A percentile compares a stretch with the other conserved stretches of the same genome.
These are phyloP conservation scores for Scomber scombrus DNA, from an alignment of 2,113 vertebrate species.

Conservation along the genomic window DNA sequence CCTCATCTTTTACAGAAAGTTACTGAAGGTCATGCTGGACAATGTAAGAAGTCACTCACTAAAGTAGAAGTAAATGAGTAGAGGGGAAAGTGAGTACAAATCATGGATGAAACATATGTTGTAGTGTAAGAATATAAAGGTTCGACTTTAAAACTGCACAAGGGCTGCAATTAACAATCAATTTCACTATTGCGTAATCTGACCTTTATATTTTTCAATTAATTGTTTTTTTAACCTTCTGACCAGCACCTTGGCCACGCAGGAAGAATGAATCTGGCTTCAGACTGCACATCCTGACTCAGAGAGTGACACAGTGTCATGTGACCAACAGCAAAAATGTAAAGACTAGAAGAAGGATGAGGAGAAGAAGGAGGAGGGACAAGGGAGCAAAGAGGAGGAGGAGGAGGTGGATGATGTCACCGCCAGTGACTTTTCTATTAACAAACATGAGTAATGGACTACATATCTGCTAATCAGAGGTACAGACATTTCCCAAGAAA, in stretches of 20 bases:
- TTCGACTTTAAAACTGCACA: neutral
- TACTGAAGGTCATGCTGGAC: constrained; percentile 11
- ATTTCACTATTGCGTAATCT: too few relatives aligned
- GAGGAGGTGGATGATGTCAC: constrained; percentile 59
- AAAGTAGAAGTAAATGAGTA: neutral
- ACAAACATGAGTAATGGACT: constrained; percentile 52
- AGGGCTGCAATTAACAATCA: too few relatives aligned
- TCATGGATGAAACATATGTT: neutral
- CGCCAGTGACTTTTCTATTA: constrained; percentile 56
- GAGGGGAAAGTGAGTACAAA: neutral
- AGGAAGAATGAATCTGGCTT: constrained; percentile 16
- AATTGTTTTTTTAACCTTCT: too few relatives aligned
- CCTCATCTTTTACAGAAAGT: neutral
- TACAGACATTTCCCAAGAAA: constrained; percentile 16
- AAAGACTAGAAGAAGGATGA: constrained; percentile 33
- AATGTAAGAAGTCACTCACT: constrained; percentile 11
- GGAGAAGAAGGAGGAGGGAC: constrained; percentile 22
- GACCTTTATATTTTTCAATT: too few relatives aligned
- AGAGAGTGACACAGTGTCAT: constrained; percentile 58
- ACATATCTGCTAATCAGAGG: constrained; percentile 40
- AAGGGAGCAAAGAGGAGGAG: constrained; percentile 3
- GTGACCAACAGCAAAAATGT: constrained; percentile 54
- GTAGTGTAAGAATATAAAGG: neutral
- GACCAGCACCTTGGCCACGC: neutral
- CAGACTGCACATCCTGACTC: constrained; percentile 59